phyloP scores from a whole-genome alignment of 1,140 invertebrate genomes.

The Acromyrmex echinatior region DNA sequence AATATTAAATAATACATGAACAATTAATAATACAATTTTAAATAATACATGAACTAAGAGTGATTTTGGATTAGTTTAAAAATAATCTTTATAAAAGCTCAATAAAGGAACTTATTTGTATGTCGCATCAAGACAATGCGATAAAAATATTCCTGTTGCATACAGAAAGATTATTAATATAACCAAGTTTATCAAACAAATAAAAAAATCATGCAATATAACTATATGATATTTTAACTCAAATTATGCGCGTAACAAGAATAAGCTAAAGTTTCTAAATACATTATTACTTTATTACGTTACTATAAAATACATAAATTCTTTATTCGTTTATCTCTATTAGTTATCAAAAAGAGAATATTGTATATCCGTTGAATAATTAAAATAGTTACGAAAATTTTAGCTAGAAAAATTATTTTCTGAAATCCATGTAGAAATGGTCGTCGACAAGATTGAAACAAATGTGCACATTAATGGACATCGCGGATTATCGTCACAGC shows the following conservation, averaged over 20 bases:
- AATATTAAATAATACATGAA: constrained; percentile 5
- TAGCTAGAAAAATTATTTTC: constrained; percentile 41
- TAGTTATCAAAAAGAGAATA: background rate
- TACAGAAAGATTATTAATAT: background rate
- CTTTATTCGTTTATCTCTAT: constrained; percentile 20
- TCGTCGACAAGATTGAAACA: constrained; percentile 15
- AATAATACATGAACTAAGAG: constrained; percentile 1
- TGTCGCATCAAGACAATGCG: background rate
- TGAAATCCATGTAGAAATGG: background rate
- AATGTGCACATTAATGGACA: constrained; percentile 37
- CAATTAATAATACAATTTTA: background rate
- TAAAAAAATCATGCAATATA: background rate
- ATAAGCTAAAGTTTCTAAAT: constrained; percentile 2
- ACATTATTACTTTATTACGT: background rate
- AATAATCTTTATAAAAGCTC: background rate
- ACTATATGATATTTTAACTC: background rate
- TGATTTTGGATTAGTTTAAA: background rate
- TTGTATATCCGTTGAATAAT: constrained; percentile 7
- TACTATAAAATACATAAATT: constrained; percentile 23
- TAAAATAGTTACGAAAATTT: background rate
- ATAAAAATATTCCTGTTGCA: background rate
- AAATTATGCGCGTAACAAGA: background rate
- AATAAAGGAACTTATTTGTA: background rate
- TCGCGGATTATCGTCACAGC: constrained; percentile 8
- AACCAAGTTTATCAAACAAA: background rate